These are phyloP conservation scores for Diglossa cyanea DNA, from an alignment of 2,797 vertebrate genomes.

Conservation along the genomic window DNA sequence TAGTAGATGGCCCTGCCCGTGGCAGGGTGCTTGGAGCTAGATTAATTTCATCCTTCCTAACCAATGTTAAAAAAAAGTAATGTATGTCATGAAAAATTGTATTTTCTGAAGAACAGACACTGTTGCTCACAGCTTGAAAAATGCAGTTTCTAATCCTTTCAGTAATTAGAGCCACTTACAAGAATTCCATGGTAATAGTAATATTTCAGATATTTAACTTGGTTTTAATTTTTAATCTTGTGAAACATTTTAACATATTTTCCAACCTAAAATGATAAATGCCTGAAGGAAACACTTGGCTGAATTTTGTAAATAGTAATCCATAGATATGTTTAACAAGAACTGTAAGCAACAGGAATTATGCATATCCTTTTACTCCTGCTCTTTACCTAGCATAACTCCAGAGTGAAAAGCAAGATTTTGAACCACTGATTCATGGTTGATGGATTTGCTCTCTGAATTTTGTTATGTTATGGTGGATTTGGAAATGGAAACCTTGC, in stretches of 20 bases:
- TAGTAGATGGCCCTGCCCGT: not conserved
- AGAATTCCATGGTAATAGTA: not conserved
- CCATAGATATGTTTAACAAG: not conserved
- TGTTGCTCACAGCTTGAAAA: not conserved
- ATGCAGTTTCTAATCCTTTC: not conserved
- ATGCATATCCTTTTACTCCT: not conserved
- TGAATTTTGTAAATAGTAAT: not conserved
- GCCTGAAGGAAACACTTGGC: not conserved
- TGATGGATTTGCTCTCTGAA: not conserved
- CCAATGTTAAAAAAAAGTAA: not conserved
- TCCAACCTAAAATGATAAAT: not conserved
- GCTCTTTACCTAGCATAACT: not conserved
- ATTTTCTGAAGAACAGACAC: not conserved
- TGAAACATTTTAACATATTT: not conserved
- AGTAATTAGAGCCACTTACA: not conserved
- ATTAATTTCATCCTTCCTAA: not conserved
- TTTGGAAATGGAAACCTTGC: not conserved
- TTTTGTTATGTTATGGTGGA: not conserved
- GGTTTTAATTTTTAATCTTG: not conserved
- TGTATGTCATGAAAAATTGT: not conserved
- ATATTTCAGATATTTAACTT: not conserved
- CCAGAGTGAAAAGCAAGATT: not conserved
- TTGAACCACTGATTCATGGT: not conserved
- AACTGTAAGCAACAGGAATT: not conserved
- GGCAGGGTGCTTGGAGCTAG: not conserved